phyloP scores from a whole-genome alignment of 2,113 vertebrate genomes.

The Calyptommatus sinebrachiatus region DNA sequence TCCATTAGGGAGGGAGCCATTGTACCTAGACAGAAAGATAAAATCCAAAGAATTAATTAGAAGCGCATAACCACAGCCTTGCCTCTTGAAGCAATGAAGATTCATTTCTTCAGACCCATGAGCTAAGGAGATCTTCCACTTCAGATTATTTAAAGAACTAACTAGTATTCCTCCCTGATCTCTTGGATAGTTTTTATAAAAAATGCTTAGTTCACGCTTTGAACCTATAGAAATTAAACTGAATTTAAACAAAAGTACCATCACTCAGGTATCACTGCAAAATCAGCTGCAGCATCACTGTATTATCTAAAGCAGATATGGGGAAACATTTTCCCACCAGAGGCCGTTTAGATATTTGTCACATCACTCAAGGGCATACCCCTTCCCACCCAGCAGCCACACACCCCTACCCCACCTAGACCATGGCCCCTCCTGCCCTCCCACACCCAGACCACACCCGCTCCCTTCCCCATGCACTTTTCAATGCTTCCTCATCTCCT shows the following conservation, averaged over 20 bases:
- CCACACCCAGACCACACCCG: too few species aligned
- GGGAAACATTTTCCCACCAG: too few species aligned
- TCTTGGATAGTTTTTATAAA: neutral
- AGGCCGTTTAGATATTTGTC: too few species aligned
- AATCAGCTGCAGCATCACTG: neutral
- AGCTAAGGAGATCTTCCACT: neutral
- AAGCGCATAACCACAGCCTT: neutral
- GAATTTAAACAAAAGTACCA: neutral
- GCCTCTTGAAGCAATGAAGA: neutral
- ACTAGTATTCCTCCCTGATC: neutral
- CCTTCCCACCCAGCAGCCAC: too few species aligned
- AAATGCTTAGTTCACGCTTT: neutral
- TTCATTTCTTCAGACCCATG: neutral
- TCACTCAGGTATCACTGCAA: neutral
- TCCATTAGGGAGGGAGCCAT: slow-evolving; percentile 93
- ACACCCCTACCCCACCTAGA: too few species aligned
- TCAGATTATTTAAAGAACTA: neutral
- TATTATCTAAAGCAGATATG: neutral
- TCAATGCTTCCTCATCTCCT: too few species aligned
- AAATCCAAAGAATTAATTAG: neutral
- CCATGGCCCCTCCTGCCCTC: too few species aligned
- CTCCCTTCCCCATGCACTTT: too few species aligned
- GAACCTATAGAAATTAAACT: neutral
- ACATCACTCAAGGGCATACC: too few species aligned
- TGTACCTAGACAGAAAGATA: slow-evolving; percentile 78